Percentiles rank a stretch among this genome's conserved stretches.
Conservation (phyloP, 2,113 vertebrate genomes). For the Percina caprodes region DNA sequence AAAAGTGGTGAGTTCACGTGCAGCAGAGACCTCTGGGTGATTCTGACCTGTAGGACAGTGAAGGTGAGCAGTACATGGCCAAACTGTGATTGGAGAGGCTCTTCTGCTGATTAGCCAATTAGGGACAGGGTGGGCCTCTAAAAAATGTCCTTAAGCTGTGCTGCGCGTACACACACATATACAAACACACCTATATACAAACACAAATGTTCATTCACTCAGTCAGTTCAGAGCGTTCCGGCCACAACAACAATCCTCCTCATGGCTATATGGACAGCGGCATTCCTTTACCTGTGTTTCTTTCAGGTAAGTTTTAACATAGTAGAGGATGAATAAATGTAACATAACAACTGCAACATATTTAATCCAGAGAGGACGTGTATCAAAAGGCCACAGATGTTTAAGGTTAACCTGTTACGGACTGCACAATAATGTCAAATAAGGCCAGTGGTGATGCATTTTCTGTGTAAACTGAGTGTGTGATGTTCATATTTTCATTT, state of each 20-base stretch:
- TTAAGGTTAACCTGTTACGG: background rate
- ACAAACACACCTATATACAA: too few relatives aligned
- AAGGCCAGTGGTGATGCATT: background rate
- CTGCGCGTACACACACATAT: too few relatives aligned
- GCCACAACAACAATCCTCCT: conserved; percentile 35
- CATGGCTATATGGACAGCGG: conserved; percentile 70
- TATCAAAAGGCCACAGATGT: background rate
- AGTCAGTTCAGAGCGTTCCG: conserved; percentile 40
- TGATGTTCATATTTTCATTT: conserved; percentile 10
- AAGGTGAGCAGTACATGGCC: conserved; percentile 53
- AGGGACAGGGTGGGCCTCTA: conserved; percentile 9
- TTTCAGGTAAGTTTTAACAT: conserved; percentile 73
- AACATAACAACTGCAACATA: background rate
- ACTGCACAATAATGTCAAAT: background rate
- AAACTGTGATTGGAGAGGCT: conserved; percentile 73
- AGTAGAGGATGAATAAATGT: background rate
- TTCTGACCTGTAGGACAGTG: conserved; percentile 18
- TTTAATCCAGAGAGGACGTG: background rate
- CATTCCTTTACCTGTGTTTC: conserved; percentile 57
- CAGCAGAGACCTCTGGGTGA: background rate
- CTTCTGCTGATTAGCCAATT: conserved; percentile 79
- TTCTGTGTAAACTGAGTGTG: background rate
- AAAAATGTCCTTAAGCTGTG: background rate
- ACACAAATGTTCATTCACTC: conserved; percentile 15
- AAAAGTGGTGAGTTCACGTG: background rate